Base-by-base conservation (phyloP, 2,888 invertebrate genomes). In the Megamerina dolium region DNA sequence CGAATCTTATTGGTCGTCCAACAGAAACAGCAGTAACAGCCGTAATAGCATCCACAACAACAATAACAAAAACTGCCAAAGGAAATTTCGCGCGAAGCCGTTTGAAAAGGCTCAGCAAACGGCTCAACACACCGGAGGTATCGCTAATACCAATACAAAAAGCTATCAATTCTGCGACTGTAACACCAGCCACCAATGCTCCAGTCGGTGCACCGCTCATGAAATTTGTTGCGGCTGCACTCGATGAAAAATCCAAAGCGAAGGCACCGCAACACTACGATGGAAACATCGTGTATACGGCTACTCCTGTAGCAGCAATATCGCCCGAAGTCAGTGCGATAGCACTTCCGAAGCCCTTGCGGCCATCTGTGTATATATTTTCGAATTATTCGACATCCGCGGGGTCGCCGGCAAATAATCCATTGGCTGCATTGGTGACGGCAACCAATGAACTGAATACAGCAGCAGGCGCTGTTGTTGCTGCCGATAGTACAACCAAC, bases 321-420 rank as follows among this genome's bases (percentile, higher is more conserved):
- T 32, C 37, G 20, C 20, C 36, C 26, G 27, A 17, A 21, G 9
- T 37, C 32, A 36, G 23, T 19, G 18, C 37, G n/a, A 43, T 29
- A n/a, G 32, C 43, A 31, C 13, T 37, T 16, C 50, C 61, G 5
- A 67, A 66, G 36, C 64, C 70, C 4, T 52, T 68, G 30, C 65
- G 66, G 37, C 64, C 68, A 38, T 70, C 70, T 12, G 61, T 70
- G 20, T 68, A 66, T 48, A 64, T 70, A 49, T 64, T 64, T 52
- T 66, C 70, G 20, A 69, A 69, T 48, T 66, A 64, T 42, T 60
- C 65, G 43, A n/a, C n/a, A n/a, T n/a, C n/a, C n/a, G n/a, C n/a
- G n/a, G n/a, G n/a, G n/a, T n/a, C n/a, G n/a, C n/a, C n/a, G n/a
- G 34, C 45, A 23, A 61, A 64, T 36, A 61, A 59, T 43, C 60